These are phyloP conservation scores for Hermodice carunculata DNA, from an alignment of 2,888 invertebrate species.

Conservation along the genomic window DNA sequence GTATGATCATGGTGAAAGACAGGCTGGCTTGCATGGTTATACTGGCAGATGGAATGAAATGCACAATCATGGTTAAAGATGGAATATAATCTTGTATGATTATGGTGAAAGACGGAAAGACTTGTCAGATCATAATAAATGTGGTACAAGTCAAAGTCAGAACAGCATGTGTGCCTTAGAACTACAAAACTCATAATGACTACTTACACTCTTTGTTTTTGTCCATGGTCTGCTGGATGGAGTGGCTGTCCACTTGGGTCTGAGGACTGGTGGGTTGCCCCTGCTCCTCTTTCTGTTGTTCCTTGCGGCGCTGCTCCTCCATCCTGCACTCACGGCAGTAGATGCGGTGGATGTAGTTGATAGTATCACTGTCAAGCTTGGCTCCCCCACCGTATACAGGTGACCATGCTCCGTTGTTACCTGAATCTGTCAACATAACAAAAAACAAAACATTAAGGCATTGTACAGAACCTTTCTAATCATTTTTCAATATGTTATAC, in stretches of 20 bases:
- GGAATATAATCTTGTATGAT: no score
- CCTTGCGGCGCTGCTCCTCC: constrained; percentile 31
- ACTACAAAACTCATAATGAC: no score
- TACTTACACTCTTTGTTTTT: constrained; percentile 97
- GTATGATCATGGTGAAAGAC: no score
- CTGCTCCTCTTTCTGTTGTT: not conserved
- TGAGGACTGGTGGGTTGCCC: constrained; percentile 73
- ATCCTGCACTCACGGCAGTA: constrained; percentile 40
- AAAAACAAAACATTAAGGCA: not conserved
- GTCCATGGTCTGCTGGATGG: constrained; percentile 92
- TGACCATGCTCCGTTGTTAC: constrained; percentile 21
- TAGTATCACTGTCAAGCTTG: constrained; percentile 31
- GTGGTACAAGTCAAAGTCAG: no score
- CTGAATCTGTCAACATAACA: constrained; percentile 11
- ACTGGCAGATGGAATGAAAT: no score
- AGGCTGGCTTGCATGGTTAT: no score
- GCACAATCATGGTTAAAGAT: no score
- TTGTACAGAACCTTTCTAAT: no score
- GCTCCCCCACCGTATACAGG: constrained; percentile 23
- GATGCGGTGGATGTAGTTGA: constrained; percentile 41
- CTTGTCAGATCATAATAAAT: no score
- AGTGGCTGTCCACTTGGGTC: constrained; percentile 94
- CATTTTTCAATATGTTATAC: no score
- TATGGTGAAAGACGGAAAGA: no score
- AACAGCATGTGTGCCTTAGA: no score